Conservation (phyloP, 2,888 invertebrate genomes). For the Lysandra coridon region DNA sequence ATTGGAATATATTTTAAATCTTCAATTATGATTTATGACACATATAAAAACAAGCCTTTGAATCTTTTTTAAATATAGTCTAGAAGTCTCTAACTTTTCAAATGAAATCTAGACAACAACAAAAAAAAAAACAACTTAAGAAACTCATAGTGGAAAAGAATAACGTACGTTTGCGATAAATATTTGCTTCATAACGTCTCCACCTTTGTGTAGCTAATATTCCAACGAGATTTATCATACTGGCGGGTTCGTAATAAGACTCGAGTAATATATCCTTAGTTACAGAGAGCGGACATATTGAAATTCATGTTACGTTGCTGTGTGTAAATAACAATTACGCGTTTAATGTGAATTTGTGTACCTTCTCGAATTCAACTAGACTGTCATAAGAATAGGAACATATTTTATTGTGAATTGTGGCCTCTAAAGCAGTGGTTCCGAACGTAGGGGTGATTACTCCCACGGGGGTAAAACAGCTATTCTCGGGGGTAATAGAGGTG, state of each 20-base stretch:
- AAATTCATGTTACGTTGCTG: neutral
- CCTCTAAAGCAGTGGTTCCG: no score
- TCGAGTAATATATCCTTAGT: neutral
- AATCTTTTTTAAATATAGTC: no score
- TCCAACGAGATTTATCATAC: neutral
- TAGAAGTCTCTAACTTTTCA: no score
- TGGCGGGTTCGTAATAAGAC: constrained; percentile 4
- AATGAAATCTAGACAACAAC: neutral
- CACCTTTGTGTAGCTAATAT: neutral
- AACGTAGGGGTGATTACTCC: no score
- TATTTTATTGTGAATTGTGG: neutral
- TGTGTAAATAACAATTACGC: neutral
- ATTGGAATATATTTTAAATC: no score
- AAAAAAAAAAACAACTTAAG: neutral
- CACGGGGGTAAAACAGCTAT: no score
- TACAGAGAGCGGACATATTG: neutral
- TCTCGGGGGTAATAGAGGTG: no score
- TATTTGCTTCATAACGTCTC: neutral
- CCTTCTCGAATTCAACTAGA: neutral
- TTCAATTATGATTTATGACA: no score
- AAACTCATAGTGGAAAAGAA: neutral
- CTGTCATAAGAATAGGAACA: neutral
- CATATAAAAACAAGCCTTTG: no score
- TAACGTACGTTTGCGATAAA: neutral
- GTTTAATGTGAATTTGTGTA: constrained; percentile 1